A percentile compares a stretch with the other conserved stretches of the same genome.
These are phyloP conservation scores for Glyptemys insculpta DNA, from an alignment of 2,797 vertebrate genomes.

Conservation along the genomic window DNA sequence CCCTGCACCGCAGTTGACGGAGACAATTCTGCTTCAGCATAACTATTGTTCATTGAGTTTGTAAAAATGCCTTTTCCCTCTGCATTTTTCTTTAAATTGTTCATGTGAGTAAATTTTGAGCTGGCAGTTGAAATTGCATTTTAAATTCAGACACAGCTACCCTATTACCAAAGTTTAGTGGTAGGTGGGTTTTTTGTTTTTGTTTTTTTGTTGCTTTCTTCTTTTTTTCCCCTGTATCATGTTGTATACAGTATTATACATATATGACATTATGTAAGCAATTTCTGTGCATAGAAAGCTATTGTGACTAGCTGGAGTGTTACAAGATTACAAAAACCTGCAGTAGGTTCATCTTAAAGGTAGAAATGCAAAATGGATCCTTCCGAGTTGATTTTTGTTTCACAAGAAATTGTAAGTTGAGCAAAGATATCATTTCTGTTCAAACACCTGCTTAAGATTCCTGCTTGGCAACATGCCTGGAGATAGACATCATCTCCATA, in stretches of 20 bases:
- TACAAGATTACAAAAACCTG: fast-evolving
- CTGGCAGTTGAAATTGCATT: fast-evolving
- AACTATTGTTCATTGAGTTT: fast-evolving
- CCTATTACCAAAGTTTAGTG: fast-evolving
- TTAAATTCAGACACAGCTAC: fast-evolving
- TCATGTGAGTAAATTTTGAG: neutral
- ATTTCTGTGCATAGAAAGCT: fast-evolving
- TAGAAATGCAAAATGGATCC: neutral
- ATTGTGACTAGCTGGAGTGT: neutral
- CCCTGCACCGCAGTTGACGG: neutral
- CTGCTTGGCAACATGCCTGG: neutral
- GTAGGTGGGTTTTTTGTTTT: fast-evolving
- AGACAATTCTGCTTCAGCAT: fast-evolving
- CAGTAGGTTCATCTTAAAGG: fast-evolving
- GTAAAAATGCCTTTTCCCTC: neutral
- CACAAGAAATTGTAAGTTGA: fast-evolving
- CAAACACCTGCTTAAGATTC: neutral
- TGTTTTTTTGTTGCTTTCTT: neutral
- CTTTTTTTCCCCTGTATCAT: fast-evolving
- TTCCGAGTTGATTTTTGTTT: neutral
- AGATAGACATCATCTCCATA: fast-evolving
- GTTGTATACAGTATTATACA: fast-evolving
- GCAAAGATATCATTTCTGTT: neutral
- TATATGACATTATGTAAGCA: fast-evolving
- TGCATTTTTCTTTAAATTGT: neutral